phyloP scores from a whole-genome alignment of 2,888 invertebrate species.

The Bimastos eiseni region DNA sequence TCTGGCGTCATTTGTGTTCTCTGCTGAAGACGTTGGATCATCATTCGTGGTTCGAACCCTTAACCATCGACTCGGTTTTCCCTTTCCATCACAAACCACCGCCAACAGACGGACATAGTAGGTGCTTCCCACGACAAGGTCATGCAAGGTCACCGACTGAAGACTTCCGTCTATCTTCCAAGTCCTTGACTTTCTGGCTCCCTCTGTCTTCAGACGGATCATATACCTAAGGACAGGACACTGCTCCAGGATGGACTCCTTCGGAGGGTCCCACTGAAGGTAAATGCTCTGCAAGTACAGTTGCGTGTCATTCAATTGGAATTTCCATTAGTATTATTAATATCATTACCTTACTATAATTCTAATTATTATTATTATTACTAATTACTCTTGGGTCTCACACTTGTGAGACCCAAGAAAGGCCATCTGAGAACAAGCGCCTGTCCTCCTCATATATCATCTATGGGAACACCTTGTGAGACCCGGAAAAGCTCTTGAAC shows the following conservation, averaged over 20 bases:
- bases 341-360: no score
- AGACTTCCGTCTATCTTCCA: constrained; percentile 39
- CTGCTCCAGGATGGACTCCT: constrained; percentile 9
- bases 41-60: constrained; percentile 29
- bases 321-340: no score
- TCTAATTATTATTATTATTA: no score
- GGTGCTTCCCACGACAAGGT: constrained; percentile 31
- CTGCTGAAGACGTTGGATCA: background rate
- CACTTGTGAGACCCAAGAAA: no score
- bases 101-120: constrained; percentile 42
- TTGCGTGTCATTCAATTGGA: no score
- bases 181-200: constrained; percentile 28
- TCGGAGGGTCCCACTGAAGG: constrained; percentile 38
- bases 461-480: background rate
- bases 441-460: background rate
- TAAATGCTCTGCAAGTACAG: constrained; percentile 37
- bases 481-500: no score
- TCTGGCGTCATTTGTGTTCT: background rate
- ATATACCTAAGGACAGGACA: constrained; percentile 40
- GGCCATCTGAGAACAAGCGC: background rate
- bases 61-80: constrained; percentile 41
- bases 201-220: constrained; percentile 40
- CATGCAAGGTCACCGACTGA: constrained; percentile 28
- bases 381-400: no score
- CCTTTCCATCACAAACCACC: constrained; percentile 41